Conservation (phyloP, 2,797 vertebrate genomes). For the Sebastes trivittatus region DNA sequence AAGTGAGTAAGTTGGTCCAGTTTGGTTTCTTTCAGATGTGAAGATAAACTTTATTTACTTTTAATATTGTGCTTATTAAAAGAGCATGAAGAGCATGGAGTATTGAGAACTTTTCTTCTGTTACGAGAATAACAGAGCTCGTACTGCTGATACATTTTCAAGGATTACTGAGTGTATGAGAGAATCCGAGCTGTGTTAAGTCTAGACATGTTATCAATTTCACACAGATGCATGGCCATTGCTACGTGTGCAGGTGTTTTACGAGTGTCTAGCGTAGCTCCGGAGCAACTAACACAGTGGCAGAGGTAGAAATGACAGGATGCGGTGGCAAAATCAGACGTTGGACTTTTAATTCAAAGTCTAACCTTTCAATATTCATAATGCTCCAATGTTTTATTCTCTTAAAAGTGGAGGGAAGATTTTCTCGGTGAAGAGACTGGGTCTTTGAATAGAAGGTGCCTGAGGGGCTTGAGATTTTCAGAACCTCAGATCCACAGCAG, state of each 20-base stretch:
- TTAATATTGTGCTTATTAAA: neutral
- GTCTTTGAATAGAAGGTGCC: slow-evolving; percentile 66
- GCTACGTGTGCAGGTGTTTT: neutral
- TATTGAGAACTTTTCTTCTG: neutral
- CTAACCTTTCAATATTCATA: slow-evolving; percentile 71
- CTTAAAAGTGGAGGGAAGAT: slow-evolving; percentile 63
- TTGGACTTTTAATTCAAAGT: slow-evolving; percentile 55
- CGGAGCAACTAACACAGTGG: neutral
- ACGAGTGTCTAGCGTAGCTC: neutral
- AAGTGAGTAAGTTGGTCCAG: neutral
- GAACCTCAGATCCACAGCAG: slow-evolving; percentile 36
- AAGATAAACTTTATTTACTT: neutral
- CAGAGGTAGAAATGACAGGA: slow-evolving; percentile 17
- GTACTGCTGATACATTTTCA: neutral
- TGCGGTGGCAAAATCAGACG: slow-evolving; percentile 8
- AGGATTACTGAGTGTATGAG: neutral
- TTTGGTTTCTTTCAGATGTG: neutral
- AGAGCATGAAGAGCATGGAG: neutral
- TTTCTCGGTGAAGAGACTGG: slow-evolving; percentile 38
- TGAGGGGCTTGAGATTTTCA: slow-evolving; percentile 44
- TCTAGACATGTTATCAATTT: neutral
- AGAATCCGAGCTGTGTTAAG: neutral
- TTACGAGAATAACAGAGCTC: neutral
- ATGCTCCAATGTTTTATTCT: slow-evolving; percentile 76
- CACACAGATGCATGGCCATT: neutral